These are phyloP conservation scores for Cebidichthys violaceus DNA, from an alignment of 2,113 vertebrate species.

Conservation along the genomic window DNA sequence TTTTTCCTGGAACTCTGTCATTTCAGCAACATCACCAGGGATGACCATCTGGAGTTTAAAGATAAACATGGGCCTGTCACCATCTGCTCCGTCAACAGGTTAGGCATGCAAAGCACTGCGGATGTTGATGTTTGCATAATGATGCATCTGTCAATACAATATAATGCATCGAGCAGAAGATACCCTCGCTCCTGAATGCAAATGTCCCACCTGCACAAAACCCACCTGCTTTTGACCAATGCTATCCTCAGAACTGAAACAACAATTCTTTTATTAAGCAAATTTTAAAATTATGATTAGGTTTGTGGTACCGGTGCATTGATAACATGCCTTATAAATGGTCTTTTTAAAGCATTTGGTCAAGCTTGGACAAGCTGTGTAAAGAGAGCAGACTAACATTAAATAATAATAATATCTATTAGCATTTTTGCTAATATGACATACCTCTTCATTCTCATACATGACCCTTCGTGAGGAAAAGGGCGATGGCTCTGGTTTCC, in stretches of 20 bases:
- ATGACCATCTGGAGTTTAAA: constrained; percentile 92
- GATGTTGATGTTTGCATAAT: constrained; percentile 51
- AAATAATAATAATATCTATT: neutral
- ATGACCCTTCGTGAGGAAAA: constrained; percentile 98
- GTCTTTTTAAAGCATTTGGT: no score
- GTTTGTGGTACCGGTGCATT: neutral
- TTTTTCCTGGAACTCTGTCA: constrained; percentile 98
- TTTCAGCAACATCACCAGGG: constrained; percentile 94
- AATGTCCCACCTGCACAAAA: constrained; percentile 43
- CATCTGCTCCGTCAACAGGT: constrained; percentile 21
- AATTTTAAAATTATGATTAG: neutral
- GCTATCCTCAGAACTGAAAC: neutral
- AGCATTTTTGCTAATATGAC: neutral
- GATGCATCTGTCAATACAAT: constrained; percentile 15
- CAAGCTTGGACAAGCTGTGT: neutral
- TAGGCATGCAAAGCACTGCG: constrained; percentile 29
- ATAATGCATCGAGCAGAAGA: constrained; percentile 12
- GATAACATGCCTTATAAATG: neutral
- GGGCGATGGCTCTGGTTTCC: constrained; percentile 94
- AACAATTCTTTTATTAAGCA: neutral
- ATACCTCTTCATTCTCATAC: constrained; percentile 99
- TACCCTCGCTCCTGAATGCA: constrained; percentile 40
- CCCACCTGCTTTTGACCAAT: neutral
- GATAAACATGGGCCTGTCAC: neutral
- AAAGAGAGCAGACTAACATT: neutral